A percentile compares a stretch with the other conserved stretches of the same genome.
Evolutionary conservation across 30 jellyfish, hydroid and myxozoan species (phyloP).

Genomic region (Hydractinia symbiolongicarpus): DNA sequence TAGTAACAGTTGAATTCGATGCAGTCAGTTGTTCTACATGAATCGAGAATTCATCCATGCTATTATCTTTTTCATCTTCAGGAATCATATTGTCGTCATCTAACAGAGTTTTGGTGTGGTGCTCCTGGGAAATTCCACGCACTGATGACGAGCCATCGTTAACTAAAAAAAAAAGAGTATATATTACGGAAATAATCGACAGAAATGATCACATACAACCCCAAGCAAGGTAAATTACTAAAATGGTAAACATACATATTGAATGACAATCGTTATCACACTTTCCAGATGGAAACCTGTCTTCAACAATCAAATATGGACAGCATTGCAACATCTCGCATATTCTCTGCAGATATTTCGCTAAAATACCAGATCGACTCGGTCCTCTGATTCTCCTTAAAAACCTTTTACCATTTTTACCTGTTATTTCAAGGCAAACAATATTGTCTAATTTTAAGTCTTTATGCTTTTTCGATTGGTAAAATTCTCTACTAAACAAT

Average conservation of each 20-base stretch:
- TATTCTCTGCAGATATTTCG: conserved; percentile 73
- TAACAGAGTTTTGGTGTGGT: neutral
- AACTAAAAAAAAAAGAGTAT: conserved; percentile 12
- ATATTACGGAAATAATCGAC: no score
- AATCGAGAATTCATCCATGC: conserved; percentile 17
- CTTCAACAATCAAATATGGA: conserved; percentile 82
- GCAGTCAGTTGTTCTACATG: conserved; percentile 13
- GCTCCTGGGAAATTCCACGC: neutral
- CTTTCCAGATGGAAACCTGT: conserved; percentile 78
- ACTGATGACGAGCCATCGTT: conserved; percentile 26
- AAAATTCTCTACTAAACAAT: conserved; percentile 91
- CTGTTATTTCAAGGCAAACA: conserved; percentile 91
- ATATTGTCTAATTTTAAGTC: conserved; percentile 86
- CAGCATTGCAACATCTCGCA: conserved; percentile 89
- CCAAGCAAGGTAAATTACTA: neutral
- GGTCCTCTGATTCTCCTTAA: conserved; percentile 90
- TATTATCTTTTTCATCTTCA: conserved; percentile 14
- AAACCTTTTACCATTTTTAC: conserved; percentile 90
- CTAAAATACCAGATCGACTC: conserved; percentile 64
- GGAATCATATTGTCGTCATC: conserved; percentile 23
- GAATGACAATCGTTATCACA: conserved; percentile 68
- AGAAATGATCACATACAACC: neutral
- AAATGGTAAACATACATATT: conserved; percentile 52
- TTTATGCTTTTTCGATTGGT: conserved; percentile 90
- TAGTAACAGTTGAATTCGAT: conserved; percentile 30